A percentile compares a stretch with the other conserved stretches of the same genome.
Conservation (phyloP, 1,140 invertebrate genomes). For the Calliphora vicina region DNA sequence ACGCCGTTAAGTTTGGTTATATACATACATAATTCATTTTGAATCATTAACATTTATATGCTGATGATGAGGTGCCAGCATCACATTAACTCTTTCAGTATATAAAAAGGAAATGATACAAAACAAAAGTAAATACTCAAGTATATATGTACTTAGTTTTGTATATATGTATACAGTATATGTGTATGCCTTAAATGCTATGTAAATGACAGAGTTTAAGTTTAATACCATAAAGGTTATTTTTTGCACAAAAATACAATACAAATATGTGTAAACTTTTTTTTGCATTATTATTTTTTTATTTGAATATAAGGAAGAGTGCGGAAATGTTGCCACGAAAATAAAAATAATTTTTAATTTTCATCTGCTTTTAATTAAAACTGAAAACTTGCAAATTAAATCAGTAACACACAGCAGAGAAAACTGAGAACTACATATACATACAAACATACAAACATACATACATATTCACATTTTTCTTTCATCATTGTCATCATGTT, state of each 20-base stretch:
- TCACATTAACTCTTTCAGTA: neutral
- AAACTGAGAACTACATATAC: too few relatives aligned
- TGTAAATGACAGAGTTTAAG: neutral
- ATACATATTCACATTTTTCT: neutral
- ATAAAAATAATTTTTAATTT: constrained; percentile 18
- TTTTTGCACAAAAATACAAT: too few relatives aligned
- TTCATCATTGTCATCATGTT: constrained; percentile 1
- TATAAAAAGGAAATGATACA: too few relatives aligned
- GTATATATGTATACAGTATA: too few relatives aligned
- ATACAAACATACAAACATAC: too few relatives aligned
- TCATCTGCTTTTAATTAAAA: constrained; percentile 25
- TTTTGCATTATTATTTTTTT: too few relatives aligned
- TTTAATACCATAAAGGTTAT: neutral
- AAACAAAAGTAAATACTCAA: too few relatives aligned
- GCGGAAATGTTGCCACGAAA: neutral
- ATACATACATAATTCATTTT: constrained; percentile 21
- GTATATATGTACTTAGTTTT: too few relatives aligned
- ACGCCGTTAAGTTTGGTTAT: neutral
- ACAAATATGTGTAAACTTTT: too few relatives aligned
- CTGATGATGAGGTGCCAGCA: constrained; percentile 25
- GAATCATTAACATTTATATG: constrained; percentile 36
- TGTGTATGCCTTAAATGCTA: too few relatives aligned
- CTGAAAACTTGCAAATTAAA: constrained; percentile 31
- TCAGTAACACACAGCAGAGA: neutral
- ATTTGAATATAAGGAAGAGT: neutral